Evolutionary conservation across 2,888 invertebrate genomes (phyloP).

Genomic region (Drosophila fulvimacula): DNA sequence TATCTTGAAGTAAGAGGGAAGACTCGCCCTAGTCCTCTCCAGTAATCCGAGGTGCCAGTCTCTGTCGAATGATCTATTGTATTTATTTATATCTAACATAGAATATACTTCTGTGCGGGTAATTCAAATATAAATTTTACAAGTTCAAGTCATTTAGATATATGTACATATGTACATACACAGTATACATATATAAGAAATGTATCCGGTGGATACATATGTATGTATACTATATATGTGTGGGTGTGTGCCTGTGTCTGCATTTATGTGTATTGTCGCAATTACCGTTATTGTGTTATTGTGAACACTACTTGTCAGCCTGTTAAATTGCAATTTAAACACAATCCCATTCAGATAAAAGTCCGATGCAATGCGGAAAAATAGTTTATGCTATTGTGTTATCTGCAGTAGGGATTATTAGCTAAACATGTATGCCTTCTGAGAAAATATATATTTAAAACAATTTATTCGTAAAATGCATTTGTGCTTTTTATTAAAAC

Average conservation of each 20-base stretch:
- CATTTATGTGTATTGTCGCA: conserved; percentile 1
- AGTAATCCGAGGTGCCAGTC: too few relatives aligned
- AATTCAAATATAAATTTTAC: neutral
- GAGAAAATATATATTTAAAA: conserved; percentile 1
- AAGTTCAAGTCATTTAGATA: neutral
- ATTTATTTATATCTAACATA: neutral
- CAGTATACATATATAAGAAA: neutral
- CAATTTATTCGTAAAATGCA: neutral
- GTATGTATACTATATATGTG: neutral
- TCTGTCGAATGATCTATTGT: too few relatives aligned
- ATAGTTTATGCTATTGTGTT: conserved; percentile 6
- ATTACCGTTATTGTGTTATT: conserved; percentile 33
- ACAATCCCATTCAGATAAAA: conserved; percentile 39
- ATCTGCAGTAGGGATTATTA: conserved; percentile 18
- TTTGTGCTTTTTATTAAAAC: neutral
- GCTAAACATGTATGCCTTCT: conserved; percentile 10
- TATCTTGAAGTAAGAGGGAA: too few relatives aligned
- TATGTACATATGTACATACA: neutral
- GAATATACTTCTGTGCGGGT: neutral
- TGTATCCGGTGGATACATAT: neutral
- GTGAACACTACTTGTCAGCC: neutral
- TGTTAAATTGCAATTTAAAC: conserved; percentile 11
- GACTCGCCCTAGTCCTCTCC: too few relatives aligned
- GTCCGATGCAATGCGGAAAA: conserved; percentile 23
- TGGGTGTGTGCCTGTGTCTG: neutral